phyloP scores from a whole-genome alignment of 2,113 vertebrate genomes.

The Heliornis fulica region DNA sequence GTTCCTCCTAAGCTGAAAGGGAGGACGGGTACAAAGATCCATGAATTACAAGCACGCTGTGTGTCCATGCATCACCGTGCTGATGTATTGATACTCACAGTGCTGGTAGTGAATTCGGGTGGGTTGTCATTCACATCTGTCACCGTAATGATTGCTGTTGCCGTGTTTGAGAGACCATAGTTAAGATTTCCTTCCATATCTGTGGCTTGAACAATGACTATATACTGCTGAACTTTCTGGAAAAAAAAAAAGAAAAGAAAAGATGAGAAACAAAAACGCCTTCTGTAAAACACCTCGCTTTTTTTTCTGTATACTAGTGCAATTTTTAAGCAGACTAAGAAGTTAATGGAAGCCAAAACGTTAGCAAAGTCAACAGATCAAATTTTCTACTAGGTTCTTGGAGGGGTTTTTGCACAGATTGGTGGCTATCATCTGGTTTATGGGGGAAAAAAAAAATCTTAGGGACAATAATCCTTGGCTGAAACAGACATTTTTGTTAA shows the following conservation, averaged over 20 bases:
- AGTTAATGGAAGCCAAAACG: not conserved
- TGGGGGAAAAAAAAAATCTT: not conserved
- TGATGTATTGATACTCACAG: constrained; percentile 76
- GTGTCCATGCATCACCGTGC: not conserved
- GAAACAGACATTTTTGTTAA: not conserved
- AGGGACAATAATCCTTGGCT: not conserved
- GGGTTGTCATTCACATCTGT: constrained; percentile 97
- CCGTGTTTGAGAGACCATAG: constrained; percentile 96
- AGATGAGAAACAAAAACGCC: not conserved
- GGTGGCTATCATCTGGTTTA: not conserved
- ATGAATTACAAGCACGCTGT: not conserved
- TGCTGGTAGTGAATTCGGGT: constrained; percentile 88
- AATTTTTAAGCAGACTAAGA: not conserved
- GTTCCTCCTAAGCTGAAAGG: not conserved
- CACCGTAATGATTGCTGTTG: constrained; percentile 91
- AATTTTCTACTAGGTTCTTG: not conserved
- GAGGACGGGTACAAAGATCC: not conserved
- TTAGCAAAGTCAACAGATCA: not conserved
- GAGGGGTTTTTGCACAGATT: not conserved
- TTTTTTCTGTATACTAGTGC: accelerated
- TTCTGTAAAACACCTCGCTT: not conserved
- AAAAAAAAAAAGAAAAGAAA: not conserved
- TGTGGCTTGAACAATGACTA: constrained; percentile 92
- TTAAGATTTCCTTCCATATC: constrained; percentile 98
- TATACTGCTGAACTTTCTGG: constrained; percentile 97